Conservation (phyloP, 2,888 invertebrate species). For the Blastobasis adustella region DNA sequence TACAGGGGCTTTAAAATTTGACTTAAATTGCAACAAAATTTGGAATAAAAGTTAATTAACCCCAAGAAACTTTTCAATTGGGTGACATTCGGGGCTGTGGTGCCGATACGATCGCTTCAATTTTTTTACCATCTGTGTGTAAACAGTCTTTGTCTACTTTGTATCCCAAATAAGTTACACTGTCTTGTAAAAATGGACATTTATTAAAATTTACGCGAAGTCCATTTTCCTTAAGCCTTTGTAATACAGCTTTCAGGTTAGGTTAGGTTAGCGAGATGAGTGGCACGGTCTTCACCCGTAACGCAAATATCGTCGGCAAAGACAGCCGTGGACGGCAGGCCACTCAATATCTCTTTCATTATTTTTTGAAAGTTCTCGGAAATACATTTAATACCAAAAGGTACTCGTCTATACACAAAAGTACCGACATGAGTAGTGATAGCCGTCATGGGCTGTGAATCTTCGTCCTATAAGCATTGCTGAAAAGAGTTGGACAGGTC, state of each 20-base stretch:
- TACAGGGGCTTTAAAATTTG: constrained; percentile 2
- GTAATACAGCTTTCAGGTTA: constrained; percentile 1
- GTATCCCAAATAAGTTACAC: constrained; percentile 7
- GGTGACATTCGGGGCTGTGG: constrained; percentile 2
- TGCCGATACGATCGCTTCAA: constrained; percentile 1
- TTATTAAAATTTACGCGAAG: constrained; percentile 2
- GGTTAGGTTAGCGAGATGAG: not conserved
- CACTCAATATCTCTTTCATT: too few species aligned
- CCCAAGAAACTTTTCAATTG: constrained; percentile 5
- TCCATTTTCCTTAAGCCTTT: not conserved
- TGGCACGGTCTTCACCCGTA: too few species aligned
- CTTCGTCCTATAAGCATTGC: constrained; percentile 12
- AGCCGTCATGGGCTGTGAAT: constrained; percentile 17
- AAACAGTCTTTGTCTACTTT: constrained; percentile 3
- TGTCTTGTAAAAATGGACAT: constrained; percentile 5
- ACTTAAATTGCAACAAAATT: constrained; percentile 3
- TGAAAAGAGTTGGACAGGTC: constrained; percentile 19
- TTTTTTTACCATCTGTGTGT: constrained; percentile 1
- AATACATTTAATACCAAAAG: constrained; percentile 12
- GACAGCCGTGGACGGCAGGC: too few species aligned
- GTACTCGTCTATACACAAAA: constrained; percentile 12
- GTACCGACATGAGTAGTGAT: constrained; percentile 9
- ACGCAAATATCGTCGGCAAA: too few species aligned
- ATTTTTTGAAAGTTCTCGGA: not conserved
- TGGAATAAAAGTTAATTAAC: constrained; percentile 4